Evolutionary conservation across 2,113 vertebrate species (phyloP), one percentile per base, ranked within the genome.

Genomic region (Peromyscus leucopus): DNA sequence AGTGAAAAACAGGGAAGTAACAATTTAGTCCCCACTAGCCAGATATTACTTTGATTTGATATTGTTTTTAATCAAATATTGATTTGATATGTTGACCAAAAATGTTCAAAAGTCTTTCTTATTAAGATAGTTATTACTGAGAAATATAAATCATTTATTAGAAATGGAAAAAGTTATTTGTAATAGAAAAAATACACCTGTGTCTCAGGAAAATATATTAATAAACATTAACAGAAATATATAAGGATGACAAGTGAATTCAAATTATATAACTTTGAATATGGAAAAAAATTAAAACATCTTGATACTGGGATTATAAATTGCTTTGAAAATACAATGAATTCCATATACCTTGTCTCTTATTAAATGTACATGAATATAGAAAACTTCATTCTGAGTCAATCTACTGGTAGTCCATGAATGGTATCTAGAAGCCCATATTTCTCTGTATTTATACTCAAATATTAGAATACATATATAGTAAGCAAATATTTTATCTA

Each of bases 21-120:
- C 48, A 82, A 87, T 51, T 95, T 93, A 89, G 55, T 83, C 12
- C 0, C 72, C 36, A 48, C 2, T 79, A 17, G 13, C 36, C 86
- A 97, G 55, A 75, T 84, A 84, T 74, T 83, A 93, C 24, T 82
- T 96, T 87, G 80, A 90, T 74, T 82, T 78, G 33, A 95, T 7
- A 86, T 51, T 93, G 67, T 21, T 61, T 95, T 96, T 89, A 86
- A 85, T 55, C 55, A 55, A 55, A 55, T 55, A 55, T 55, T 55
- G 55, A 55, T 55, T 55, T 55, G 55, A 55, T 55, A 57, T 74
- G 17, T 24, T 91, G 11, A 87, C 39, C 39, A 88, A 91, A 90
- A 84, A 86, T 83, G 39, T 67, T 67, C 55, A 91, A 87, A 91
- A 88, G 57, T 24, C 10, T 88, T 96, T 95, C 5, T n/a, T 42